These are phyloP conservation scores for Knipowitschia caucasica DNA, from an alignment of 2,797 vertebrate genomes.

Conservation along the genomic window DNA sequence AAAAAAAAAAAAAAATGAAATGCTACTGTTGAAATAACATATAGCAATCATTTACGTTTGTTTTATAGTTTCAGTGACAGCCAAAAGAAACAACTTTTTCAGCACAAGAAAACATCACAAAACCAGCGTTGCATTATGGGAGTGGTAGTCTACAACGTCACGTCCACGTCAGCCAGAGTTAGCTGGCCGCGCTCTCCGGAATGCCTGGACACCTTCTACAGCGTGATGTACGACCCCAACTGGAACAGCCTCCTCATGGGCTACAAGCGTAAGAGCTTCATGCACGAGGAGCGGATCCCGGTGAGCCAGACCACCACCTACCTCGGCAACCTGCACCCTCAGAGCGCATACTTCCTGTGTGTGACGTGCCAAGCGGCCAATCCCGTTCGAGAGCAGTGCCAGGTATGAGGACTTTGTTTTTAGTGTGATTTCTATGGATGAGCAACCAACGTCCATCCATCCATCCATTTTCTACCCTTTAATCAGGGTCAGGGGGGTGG, in stretches of 20 bases:
- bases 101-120: background rate
- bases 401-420: too few species aligned
- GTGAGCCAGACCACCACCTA: conserved; percentile 78
- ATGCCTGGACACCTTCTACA: conserved; percentile 87
- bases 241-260: conserved; percentile 82
- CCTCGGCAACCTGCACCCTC: conserved; percentile 81
- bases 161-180: conserved; percentile 78
- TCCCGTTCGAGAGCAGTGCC: conserved; percentile 81
- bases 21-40: too few species aligned
- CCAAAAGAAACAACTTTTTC: background rate
- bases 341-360: conserved; percentile 85
- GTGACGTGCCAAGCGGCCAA: conserved; percentile 86
- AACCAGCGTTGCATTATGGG: conserved; percentile 64
- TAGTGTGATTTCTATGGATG: too few species aligned
- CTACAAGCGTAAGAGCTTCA: conserved; percentile 82
- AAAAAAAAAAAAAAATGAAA: too few species aligned
- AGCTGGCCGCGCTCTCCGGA: conserved; percentile 77
- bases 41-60: background rate
- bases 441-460: too few species aligned
- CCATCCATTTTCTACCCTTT: too few species aligned
- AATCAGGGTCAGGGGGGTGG: too few species aligned
- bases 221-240: conserved; percentile 87
- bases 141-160: conserved; percentile 81
- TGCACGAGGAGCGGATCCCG: conserved; percentile 84
- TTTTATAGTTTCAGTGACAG: conserved; percentile 17